Evolutionary conservation across 2,888 invertebrate species (phyloP), one percentile per base, ranked within the genome.

Genomic region (Cremastinae sp.): DNA sequence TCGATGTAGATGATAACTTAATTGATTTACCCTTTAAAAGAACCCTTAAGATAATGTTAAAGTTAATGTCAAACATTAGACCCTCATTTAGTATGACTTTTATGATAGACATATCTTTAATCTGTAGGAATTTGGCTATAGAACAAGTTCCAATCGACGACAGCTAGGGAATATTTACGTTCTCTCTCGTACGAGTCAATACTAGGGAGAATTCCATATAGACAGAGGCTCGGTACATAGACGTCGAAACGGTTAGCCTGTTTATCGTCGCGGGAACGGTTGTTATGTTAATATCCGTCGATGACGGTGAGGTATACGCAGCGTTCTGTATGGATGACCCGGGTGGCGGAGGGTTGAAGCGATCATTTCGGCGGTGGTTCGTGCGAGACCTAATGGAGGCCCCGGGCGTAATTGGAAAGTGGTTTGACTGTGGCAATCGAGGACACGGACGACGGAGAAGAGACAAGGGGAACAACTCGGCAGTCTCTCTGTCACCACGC

Each of bases 231-330:
- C 16, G 36, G 16, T 16, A 62, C 12, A 61, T 45, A 12, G 12
- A 72, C 62, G 72, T 75, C 68, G 66, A 68, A 56, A 69, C 58
- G 62, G 68, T 78, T 79, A 75, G 79, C 77, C 80, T 69, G 81
- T 86, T 88, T 87, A 87, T 87, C 84, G 84, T 80, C 81, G 80
- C 81, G 43, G 77, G 56, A 47, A 3, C 38, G 45, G 78, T 84
- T 84, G 86, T 87, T 88, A 86, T 87, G 87, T 87, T 86, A 87
- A 88, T 88, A 84, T 28, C 53, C 28, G 58, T 70, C 73, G 69
- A 73, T 64, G 72, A 45, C 51, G 41, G 61, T 28, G 49, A 41
- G 38, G 18, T 54, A 38, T n/a, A 18, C 18, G 41, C 34, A 16
- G 22, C 36, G 22, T 7, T 45, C 18, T 0, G 34, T 16, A 47